Conservation (phyloP, 2,888 invertebrate species). For the Heliconius cydno region DNA sequence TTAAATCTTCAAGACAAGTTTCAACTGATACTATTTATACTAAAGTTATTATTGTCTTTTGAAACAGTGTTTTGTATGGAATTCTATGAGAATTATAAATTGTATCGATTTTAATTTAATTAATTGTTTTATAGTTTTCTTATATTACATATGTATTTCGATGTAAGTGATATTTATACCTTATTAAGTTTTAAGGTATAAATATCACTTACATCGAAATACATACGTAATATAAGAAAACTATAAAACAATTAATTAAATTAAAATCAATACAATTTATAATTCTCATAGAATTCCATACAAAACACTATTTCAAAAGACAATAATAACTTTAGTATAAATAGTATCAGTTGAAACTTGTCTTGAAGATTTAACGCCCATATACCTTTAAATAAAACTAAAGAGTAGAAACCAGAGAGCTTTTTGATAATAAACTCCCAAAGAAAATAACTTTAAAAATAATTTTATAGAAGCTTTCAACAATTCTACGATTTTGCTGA, state of each 20-base stretch:
- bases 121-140: neutral
- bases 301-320: neutral
- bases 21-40: conserved; percentile 52
- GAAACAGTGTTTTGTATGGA: neutral
- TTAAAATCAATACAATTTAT: neutral
- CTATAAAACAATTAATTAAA: too few relatives aligned
- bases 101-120: neutral
- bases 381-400: too few relatives aligned
- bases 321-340: neutral
- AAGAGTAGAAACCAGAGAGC: too few relatives aligned
- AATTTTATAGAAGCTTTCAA: neutral
- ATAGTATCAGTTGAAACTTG: conserved; percentile 59
- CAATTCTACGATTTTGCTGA: neutral
- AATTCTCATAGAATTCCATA: neutral
- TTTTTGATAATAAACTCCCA: neutral
- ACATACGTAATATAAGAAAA: neutral
- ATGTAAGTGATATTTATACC: neutral
- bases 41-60: neutral
- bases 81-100: neutral
- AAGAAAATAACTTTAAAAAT: neutral
- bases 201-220: neutral
- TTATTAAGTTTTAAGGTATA: too few relatives aligned
- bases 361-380: conserved; percentile 68
- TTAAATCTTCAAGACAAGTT: conserved; percentile 64
- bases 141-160: neutral